phyloP scores from a whole-genome alignment of 2,113 vertebrate genomes.

The Myotis yumanensis region DNA sequence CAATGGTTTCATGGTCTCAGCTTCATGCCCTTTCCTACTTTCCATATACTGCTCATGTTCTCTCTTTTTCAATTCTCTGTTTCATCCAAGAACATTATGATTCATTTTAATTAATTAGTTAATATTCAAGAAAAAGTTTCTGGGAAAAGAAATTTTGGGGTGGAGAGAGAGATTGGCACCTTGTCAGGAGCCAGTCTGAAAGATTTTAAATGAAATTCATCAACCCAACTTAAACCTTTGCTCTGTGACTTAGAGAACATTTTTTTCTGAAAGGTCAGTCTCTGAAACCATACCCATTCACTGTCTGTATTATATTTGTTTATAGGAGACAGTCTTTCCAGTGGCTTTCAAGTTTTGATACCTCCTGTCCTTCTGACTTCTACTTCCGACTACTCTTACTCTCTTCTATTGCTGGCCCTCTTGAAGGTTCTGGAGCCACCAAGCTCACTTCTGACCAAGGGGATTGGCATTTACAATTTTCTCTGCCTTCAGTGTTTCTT shows the following conservation, averaged over 20 bases:
- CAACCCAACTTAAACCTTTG: not conserved
- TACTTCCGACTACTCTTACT: not conserved
- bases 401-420: not conserved
- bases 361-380: not conserved
- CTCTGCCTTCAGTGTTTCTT: not conserved
- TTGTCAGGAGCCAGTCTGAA: not conserved
- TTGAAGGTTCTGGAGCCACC: not conserved
- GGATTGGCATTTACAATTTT: not conserved
- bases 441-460: not conserved
- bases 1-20: not conserved
- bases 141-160: not conserved
- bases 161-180: not conserved
- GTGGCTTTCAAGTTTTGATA: not conserved
- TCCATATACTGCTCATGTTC: not conserved
- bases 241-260: not conserved
- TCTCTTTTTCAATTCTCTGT: not conserved
- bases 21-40: not conserved
- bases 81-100: not conserved
- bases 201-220: not conserved
- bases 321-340: not conserved
- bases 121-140: not conserved
- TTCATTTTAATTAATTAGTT: constrained; percentile 22
- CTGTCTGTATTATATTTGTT: not conserved
- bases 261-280: not conserved
- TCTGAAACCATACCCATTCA: not conserved